A percentile compares a stretch with the other conserved stretches of the same genome.
Evolutionary conservation across 2,888 invertebrate genomes (phyloP).

Genomic region (Lycaena phlaeas): DNA sequence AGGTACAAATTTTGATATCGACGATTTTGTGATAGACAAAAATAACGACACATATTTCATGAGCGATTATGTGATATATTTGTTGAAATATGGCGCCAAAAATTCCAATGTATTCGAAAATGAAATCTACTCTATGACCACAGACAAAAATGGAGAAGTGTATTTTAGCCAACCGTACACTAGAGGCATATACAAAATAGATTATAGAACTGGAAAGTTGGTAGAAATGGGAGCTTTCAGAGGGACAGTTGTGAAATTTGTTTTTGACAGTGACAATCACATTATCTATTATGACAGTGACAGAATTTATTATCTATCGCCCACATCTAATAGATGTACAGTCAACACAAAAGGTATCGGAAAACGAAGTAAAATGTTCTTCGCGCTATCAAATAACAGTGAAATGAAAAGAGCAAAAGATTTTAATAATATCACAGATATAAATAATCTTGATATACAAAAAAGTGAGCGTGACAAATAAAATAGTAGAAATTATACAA

Average conservation of each 20-base stretch:
- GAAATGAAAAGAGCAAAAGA: no score
- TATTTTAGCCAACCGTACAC: conserved; percentile 41
- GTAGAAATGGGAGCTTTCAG: conserved; percentile 39
- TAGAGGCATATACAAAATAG: conserved; percentile 39
- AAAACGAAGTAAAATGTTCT: no score
- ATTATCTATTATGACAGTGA: conserved; percentile 36
- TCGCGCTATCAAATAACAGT: no score
- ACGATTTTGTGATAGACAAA: conserved; percentile 47
- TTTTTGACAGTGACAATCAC: conserved; percentile 45
- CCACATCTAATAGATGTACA: conserved; percentile 36
- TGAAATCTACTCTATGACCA: conserved; percentile 37
- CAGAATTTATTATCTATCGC: conserved; percentile 38
- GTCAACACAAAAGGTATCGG: conserved; percentile 29
- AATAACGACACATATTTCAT: conserved; percentile 42
- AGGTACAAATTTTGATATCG: conserved; percentile 31
- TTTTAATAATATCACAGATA: no score
- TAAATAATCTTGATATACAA: no score
- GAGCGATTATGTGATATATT: conserved; percentile 34
- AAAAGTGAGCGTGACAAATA: no score
- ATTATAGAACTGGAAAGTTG: conserved; percentile 29
- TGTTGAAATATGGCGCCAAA: conserved; percentile 35
- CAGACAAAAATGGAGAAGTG: conserved; percentile 36
- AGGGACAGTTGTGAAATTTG: conserved; percentile 33
- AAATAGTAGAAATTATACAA: no score
- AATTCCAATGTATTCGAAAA: conserved; percentile 31